These are phyloP conservation scores for Chionoecetes opilio DNA, from an alignment of 1,140 invertebrate species.

Conservation along the genomic window DNA sequence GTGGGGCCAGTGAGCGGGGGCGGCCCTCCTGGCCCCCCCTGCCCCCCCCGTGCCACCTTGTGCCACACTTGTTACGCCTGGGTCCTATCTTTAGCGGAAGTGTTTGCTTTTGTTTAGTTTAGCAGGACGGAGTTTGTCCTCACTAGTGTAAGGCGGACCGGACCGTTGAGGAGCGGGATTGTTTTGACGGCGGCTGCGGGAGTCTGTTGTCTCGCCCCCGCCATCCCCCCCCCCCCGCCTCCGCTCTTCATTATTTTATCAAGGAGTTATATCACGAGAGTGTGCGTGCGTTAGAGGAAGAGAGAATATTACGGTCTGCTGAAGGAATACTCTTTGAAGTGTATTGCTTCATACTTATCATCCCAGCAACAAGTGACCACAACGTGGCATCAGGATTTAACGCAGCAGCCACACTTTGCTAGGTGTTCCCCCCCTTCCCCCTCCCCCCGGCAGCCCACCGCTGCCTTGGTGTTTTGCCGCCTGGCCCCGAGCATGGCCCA, in stretches of 20 bases:
- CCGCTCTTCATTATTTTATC: not conserved
- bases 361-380: constrained; percentile 79
- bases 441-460: not conserved
- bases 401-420: constrained; percentile 76
- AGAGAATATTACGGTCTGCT: not conserved
- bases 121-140: constrained; percentile 50
- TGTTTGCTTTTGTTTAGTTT: constrained; percentile 78
- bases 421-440: constrained; percentile 55
- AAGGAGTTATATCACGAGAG: not conserved
- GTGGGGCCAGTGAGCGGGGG: constrained; percentile 77
- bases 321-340: constrained; percentile 67
- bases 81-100: constrained; percentile 74
- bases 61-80: constrained; percentile 77
- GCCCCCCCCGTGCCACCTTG: constrained; percentile 70
- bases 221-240: not conserved
- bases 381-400: constrained; percentile 75
- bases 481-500: not conserved
- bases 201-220: no score
- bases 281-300: not conserved
- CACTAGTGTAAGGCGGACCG: constrained; percentile 65
- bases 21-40: not conserved
- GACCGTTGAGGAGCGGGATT: not conserved
- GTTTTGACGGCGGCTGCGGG: no score
- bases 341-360: constrained; percentile 72
- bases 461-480: not conserved